Percentiles rank a stretch among this genome's conserved stretches.
phyloP scores from a whole-genome alignment of 2,113 vertebrate genomes.

The Cyphomyrus discorhynchus region DNA sequence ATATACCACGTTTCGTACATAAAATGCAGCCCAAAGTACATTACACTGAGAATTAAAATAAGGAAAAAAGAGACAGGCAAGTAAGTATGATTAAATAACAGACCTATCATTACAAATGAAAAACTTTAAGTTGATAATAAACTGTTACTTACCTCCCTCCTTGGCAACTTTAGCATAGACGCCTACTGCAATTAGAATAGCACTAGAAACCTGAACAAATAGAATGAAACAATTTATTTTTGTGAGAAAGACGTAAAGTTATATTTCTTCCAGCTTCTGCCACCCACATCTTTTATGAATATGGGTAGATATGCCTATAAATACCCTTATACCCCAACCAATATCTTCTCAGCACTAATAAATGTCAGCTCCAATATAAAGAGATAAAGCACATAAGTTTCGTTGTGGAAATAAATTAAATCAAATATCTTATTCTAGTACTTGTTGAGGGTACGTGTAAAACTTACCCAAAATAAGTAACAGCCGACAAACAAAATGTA shows the following conservation, averaged over 20 bases:
- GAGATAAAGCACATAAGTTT: neutral
- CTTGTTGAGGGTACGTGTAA: neutral
- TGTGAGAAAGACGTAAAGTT: neutral
- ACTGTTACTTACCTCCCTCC: slow-evolving; percentile 52
- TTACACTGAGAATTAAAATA: too few species aligned
- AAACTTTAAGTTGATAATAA: neutral
- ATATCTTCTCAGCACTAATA: neutral
- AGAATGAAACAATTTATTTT: neutral
- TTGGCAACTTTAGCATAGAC: slow-evolving; percentile 69
- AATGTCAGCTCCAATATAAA: neutral
- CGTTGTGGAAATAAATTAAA: neutral
- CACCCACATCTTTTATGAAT: neutral
- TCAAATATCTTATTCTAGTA: neutral
- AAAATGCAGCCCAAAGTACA: too few species aligned
- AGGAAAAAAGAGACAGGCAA: too few species aligned
- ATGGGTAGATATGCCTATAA: neutral
- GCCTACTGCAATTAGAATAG: slow-evolving; percentile 62
- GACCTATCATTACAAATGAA: neutral
- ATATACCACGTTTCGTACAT: too few species aligned
- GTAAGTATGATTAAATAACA: neutral
- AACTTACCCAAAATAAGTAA: slow-evolving; percentile 67
- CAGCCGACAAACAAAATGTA: slow-evolving; percentile 64
- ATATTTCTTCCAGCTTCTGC: neutral
- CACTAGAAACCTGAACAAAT: slow-evolving; percentile 61
- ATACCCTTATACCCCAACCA: neutral